These are phyloP conservation scores for Polypterus senegalus DNA, from an alignment of 2,113 vertebrate species.

Conservation along the genomic window DNA sequence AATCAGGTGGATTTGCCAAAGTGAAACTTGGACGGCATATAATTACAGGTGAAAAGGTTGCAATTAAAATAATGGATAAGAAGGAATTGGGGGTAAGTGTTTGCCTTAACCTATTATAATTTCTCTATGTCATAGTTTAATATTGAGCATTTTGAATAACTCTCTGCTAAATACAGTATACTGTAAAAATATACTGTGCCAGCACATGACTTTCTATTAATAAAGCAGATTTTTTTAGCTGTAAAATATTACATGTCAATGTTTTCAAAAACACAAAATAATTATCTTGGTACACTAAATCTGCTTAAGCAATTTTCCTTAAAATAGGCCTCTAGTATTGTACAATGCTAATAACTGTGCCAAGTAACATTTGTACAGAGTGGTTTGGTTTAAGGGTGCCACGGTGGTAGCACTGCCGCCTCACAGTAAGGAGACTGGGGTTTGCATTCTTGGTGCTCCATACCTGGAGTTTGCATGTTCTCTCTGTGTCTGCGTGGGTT, in stretches of 20 bases:
- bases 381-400: too few relatives aligned
- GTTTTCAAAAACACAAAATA: too few relatives aligned
- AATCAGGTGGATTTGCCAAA: slow-evolving; percentile 85
- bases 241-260: not conserved
- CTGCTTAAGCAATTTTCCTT: too few relatives aligned
- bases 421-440: too few relatives aligned
- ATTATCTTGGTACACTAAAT: not conserved
- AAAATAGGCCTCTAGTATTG: too few relatives aligned
- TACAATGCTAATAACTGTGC: too few relatives aligned
- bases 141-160: not conserved
- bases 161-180: not conserved
- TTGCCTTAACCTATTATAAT: not conserved
- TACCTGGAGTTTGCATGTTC: too few relatives aligned
- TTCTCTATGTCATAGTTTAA: not conserved
- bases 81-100: slow-evolving; percentile 70
- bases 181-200: not conserved
- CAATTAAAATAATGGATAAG: slow-evolving; percentile 93
- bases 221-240: not conserved
- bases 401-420: too few relatives aligned
- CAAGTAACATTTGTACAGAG: too few relatives aligned
- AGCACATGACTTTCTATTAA: too few relatives aligned
- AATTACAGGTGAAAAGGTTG: slow-evolving; percentile 81
- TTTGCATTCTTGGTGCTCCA: too few relatives aligned
- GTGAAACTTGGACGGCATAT: slow-evolving; percentile 79
- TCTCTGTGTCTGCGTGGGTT: too few relatives aligned